Percentiles rank a stretch among this genome's conserved stretches.
phyloP scores from a whole-genome alignment of 2,888 invertebrate genomes.

The Macaria notata region DNA sequence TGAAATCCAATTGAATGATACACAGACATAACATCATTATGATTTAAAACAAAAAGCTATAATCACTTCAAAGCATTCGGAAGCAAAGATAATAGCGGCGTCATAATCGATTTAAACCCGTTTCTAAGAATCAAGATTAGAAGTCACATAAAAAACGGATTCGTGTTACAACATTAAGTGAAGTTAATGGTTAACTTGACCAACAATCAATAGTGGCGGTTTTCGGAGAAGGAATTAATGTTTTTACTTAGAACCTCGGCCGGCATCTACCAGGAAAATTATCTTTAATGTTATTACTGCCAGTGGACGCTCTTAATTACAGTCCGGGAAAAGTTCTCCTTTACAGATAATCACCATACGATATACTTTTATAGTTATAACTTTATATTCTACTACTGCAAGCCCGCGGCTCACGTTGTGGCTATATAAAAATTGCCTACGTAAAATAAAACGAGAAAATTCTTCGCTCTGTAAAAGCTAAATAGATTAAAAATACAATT shows the following conservation, averaged over 20 bases:
- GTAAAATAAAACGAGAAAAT: too few species aligned
- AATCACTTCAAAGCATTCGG: slow-evolving; percentile 38
- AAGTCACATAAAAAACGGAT: slow-evolving; percentile 48
- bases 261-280: slow-evolving; percentile 48
- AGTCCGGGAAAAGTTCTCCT: slow-evolving; percentile 32
- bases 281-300: slow-evolving; percentile 38
- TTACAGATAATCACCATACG: slow-evolving; percentile 12
- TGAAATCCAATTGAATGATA: not conserved
- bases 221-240: slow-evolving; percentile 56
- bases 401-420: too few species aligned
- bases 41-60: slow-evolving; percentile 14
- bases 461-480: too few species aligned
- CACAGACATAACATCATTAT: slow-evolving; percentile 11
- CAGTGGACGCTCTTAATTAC: slow-evolving; percentile 40
- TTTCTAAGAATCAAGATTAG: slow-evolving; percentile 56
- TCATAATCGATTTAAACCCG: slow-evolving; percentile 50
- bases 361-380: slow-evolving; percentile 6
- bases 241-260: slow-evolving; percentile 50
- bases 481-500: too few species aligned
- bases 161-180: slow-evolving; percentile 34
- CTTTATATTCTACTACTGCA: slow-evolving; percentile 1
- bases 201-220: slow-evolving; percentile 50
- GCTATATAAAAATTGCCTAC: too few species aligned
- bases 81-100: slow-evolving; percentile 39
- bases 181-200: slow-evolving; percentile 38